Percentiles rank a stretch among this genome's conserved stretches.
These are phyloP conservation scores for Phortica variegata DNA, from an alignment of 1,140 invertebrate genomes.

Conservation along the genomic window DNA sequence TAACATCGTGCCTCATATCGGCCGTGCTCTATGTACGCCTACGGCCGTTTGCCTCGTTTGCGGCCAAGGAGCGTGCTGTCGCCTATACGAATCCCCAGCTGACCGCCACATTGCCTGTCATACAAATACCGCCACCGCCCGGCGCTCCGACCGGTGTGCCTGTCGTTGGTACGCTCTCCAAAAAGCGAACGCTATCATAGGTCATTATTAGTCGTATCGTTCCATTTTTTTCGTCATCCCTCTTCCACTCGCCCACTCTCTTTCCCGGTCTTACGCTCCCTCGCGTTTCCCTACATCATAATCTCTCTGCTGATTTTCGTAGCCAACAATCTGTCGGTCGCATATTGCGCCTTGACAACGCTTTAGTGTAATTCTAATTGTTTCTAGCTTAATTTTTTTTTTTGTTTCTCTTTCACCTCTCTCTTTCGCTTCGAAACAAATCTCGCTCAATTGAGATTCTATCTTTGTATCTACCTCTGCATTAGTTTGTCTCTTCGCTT, in stretches of 20 bases:
- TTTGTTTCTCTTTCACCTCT: neutral
- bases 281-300: too few relatives aligned
- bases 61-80: conserved; percentile 61
- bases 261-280: too few relatives aligned
- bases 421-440: neutral
- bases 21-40: conserved; percentile 79
- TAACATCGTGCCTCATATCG: conserved; percentile 81
- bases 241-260: too few relatives aligned
- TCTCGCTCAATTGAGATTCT: too few relatives aligned
- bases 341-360: too few relatives aligned
- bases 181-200: conserved; percentile 48
- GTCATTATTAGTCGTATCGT: too few relatives aligned
- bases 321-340: too few relatives aligned
- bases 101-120: conserved; percentile 35
- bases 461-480: too few relatives aligned
- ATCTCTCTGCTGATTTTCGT: too few relatives aligned
- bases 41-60: conserved; percentile 65
- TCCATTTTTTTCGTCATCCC: too few relatives aligned
- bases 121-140: conserved; percentile 37
- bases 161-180: conserved; percentile 37
- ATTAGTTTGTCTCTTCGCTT: too few relatives aligned
- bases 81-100: conserved; percentile 56
- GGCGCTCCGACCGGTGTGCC: conserved; percentile 13
- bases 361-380: conserved; percentile 5
- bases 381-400: neutral